Conservation (phyloP, 2,888 invertebrate genomes). For the Notodonta dromedarius region DNA sequence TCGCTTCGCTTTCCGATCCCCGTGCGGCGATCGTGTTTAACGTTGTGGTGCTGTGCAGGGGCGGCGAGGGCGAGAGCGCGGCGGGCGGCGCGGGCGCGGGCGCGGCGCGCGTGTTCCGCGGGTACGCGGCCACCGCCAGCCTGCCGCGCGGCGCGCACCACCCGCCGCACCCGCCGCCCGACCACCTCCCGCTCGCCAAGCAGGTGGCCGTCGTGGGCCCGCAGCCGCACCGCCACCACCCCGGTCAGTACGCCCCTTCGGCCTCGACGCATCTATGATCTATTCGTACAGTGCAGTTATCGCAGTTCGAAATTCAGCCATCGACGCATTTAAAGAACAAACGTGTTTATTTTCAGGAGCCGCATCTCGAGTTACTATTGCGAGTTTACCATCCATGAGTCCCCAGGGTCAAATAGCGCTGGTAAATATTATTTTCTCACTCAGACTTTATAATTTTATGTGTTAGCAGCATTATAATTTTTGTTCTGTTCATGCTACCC, state of each 20-base stretch:
- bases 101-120: constrained; percentile 43
- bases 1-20: too few species aligned
- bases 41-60: constrained; percentile 22
- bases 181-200: constrained; percentile 42
- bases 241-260: constrained; percentile 23
- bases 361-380: constrained; percentile 78
- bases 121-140: constrained; percentile 68
- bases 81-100: constrained; percentile 39
- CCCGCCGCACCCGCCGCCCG: constrained; percentile 52
- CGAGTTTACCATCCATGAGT: constrained; percentile 85
- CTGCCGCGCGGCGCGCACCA: constrained; percentile 80
- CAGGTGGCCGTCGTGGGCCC: constrained; percentile 56
- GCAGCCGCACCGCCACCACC: constrained; percentile 44
- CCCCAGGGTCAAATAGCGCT: constrained; percentile 85
- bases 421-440: constrained; percentile 82
- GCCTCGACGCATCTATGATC: too few species aligned
- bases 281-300: too few species aligned
- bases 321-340: neutral
- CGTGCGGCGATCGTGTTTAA: neutral
- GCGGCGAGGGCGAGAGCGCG: constrained; percentile 40
- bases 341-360: constrained; percentile 56
- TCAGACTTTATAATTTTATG: constrained; percentile 13
- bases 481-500: constrained; percentile 70
- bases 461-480: constrained; percentile 26
- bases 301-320: too few species aligned